Percentiles rank a stretch among this genome's conserved stretches.
phyloP scores from a whole-genome alignment of 2,113 vertebrate species.

The Ophiodon elongatus region DNA sequence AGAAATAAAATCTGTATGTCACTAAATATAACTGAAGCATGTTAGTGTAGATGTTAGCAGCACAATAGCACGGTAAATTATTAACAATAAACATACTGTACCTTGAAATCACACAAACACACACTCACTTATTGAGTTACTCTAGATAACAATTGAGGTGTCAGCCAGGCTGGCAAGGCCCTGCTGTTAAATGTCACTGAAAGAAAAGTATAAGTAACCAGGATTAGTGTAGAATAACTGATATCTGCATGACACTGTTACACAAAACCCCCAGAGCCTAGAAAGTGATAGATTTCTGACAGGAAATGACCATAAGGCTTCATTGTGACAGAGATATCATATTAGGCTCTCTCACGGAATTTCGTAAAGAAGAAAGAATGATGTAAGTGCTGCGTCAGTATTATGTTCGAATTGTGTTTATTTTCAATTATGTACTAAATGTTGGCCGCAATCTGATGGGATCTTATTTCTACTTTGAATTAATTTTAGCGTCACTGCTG shows the following conservation, averaged over 20 bases:
- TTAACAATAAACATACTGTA: no score
- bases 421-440: neutral
- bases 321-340: neutral
- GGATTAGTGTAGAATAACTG: conserved; percentile 22
- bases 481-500: neutral
- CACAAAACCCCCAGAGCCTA: neutral
- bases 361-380: neutral
- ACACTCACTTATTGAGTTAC: neutral
- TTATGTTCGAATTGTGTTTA: neutral
- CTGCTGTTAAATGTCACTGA: neutral
- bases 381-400: neutral
- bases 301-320: neutral
- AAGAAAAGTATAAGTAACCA: conserved; percentile 23
- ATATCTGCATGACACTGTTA: neutral
- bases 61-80: no score
- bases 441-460: neutral
- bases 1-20: no score
- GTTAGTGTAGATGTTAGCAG: no score
- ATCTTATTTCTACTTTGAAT: conserved; percentile 6
- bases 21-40: no score
- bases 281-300: neutral
- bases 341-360: neutral
- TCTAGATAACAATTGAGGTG: conserved; percentile 25
- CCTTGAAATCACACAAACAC: no score
- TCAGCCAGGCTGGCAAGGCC: neutral